Evolutionary conservation across 2,888 invertebrate genomes (phyloP), one percentile per base, ranked within the genome.

Genomic region (Geophilus truncorum): DNA sequence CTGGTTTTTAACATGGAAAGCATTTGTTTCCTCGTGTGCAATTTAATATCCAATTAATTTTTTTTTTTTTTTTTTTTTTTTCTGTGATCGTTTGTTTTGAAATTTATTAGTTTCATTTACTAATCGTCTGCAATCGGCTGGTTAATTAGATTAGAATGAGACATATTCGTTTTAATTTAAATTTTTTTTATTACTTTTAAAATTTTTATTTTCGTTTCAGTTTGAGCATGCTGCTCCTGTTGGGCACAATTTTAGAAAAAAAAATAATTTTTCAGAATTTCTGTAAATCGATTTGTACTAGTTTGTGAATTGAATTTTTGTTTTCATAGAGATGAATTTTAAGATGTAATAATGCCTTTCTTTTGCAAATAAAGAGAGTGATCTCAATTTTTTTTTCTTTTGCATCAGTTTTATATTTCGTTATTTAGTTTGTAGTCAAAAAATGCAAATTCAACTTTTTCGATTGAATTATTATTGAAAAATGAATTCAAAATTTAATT

Each of bases 321-420:
- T 9, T 34, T 78, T 78, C 40, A 45, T 28, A 70, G 18, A 51
- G 51, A 15, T 51, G 51, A 36, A 30, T 80, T 28, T 32, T 32
- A 36, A 32, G 32, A 70, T 76, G 80, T 80, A 51, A 80, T 51
- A 23, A 23, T 18, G 21, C 9, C 57, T 62, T 28, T 40, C 23
- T 45, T 40, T 36, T 79, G 79, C 51, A 79, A 45, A 79, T 79
- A 79, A 45, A 40, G 28, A 45, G 36, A 62, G 80, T 62, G 78
- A 70, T 70, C 70, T 70, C 70, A 70, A 70, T 70, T 70, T 51
- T 4, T 51, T 51, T 51, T 32, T 32, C 32, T 32, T 45, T 70
- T 10, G 70, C 28, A 62, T 62, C 57, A 62, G 57, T 70, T 25
- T 51, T 25, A 70, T 70, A 70, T 70, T 70, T 70, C 18, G 57